Base-by-base conservation (phyloP, 2,113 vertebrate species). In the Phrynosoma platyrhinos region DNA sequence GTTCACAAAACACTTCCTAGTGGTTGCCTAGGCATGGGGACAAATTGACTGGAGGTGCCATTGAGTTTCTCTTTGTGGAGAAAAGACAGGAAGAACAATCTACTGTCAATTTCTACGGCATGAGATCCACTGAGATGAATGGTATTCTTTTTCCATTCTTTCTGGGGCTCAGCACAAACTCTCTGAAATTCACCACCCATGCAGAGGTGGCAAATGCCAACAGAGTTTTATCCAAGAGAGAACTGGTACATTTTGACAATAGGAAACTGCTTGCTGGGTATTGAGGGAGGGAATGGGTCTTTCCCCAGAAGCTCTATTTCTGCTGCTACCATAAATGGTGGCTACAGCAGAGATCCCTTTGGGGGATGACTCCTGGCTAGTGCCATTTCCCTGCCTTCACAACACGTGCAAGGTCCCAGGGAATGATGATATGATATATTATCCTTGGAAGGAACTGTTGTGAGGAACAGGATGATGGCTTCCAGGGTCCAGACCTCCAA, bases 1-100 rank as follows among this genome's bases (percentile, higher is more conserved):
- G 25, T 42, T 87, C 53, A 74, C 68, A 75, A 82, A 87, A 72
- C 27, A 20, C 68, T 87, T 87, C 79, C 53, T 87, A 74, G 25
- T 72, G 42, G 23, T 40, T 62, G 64, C 7, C 53, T 42, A 75
- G 36, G 18, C 68, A 83, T 36, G 4, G 21, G 76, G 12, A 53
- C 16, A 71, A 80, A 72, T 58, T 69, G 66, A 4, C 84, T 40
- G 32, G 68, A 84, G 66, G 55, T 40, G n/a, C 14, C 66, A 69
- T 79, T 85, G 18, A 85, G 40, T 21, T 1, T 18, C n/a, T 9
- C 27, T 55, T 10, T 55, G 64, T 25, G 25, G 21, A 79, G n/a
- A 55, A n/a, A 71, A 71, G 47, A 69, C 10, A 5, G 18, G 58
- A 75, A 20, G 32, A 79, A 68, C 13, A 79, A 79, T 32, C 32